Evolutionary conservation across 2,113 vertebrate species (phyloP).

Genomic region (Xenus cinereus): DNA sequence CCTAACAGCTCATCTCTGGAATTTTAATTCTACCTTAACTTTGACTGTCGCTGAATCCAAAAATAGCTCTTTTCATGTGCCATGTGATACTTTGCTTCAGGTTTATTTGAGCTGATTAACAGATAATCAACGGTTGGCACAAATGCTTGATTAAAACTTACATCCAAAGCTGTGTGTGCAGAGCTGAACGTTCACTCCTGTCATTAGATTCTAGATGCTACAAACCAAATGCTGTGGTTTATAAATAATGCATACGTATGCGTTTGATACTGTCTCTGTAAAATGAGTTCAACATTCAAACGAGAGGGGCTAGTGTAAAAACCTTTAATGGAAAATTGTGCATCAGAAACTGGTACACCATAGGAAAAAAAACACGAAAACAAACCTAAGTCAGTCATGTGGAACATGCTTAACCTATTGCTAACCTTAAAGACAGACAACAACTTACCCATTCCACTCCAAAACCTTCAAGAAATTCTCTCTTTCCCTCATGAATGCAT

Average conservation of each 20-base stretch:
- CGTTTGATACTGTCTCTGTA: neutral
- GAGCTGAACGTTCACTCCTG: neutral
- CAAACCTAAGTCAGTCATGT: neutral
- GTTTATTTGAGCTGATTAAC: slow-evolving; percentile 54
- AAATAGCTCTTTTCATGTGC: slow-evolving; percentile 56
- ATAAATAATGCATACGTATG: neutral
- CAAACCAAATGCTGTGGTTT: neutral
- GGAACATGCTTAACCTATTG: neutral
- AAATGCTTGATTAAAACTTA: slow-evolving; percentile 65
- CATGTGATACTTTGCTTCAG: slow-evolving; percentile 38
- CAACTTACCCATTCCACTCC: neutral
- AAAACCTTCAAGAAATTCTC: neutral
- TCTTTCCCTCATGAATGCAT: neutral
- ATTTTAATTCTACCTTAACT: slow-evolving; percentile 27
- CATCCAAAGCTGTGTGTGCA: neutral
- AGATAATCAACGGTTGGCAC: slow-evolving; percentile 40
- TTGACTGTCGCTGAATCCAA: slow-evolving; percentile 51
- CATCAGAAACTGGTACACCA: neutral
- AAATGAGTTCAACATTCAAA: neutral
- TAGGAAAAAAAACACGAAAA: neutral
- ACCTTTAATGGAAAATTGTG: neutral
- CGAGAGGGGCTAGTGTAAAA: neutral
- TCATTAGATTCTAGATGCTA: neutral
- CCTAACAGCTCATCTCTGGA: slow-evolving; percentile 29
- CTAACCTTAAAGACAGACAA: neutral